Evolutionary conservation across 2,113 vertebrate genomes (phyloP).

Genomic region (Rutilus rutilus): DNA sequence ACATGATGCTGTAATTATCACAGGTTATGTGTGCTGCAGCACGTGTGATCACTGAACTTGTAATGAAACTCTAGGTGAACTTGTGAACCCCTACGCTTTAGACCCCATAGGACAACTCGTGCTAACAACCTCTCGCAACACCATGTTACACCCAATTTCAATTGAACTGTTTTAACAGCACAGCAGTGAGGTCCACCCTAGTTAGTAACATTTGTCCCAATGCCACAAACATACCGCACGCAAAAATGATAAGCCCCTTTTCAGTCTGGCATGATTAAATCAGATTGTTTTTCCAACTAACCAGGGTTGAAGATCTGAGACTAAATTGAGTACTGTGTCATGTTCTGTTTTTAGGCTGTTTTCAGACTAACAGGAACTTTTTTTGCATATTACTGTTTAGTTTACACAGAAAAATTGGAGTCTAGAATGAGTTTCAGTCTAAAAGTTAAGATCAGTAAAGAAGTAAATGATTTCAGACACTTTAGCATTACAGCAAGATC

Average conservation of each 20-base stretch:
- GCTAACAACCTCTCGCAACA: neutral
- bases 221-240: neutral
- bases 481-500: neutral
- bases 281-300: neutral
- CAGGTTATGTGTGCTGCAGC: slow-evolving; percentile 30
- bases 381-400: too few relatives aligned
- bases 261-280: neutral
- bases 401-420: too few relatives aligned
- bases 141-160: neutral
- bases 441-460: neutral
- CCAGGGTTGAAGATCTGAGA: neutral
- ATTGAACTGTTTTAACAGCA: neutral
- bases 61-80: slow-evolving; percentile 9
- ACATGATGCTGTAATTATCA: slow-evolving; percentile 33
- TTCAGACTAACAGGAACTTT: too few relatives aligned
- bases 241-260: neutral
- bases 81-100: neutral
- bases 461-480: neutral
- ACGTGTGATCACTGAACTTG: neutral
- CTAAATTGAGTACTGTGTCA: neutral
- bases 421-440: neutral
- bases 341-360: neutral
- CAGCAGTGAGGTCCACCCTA: neutral
- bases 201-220: neutral
- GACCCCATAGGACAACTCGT: neutral